A percentile compares a stretch with the other conserved stretches of the same genome.
Conservation (phyloP, 2,113 vertebrate species). For the Limnothrissa miodon region DNA sequence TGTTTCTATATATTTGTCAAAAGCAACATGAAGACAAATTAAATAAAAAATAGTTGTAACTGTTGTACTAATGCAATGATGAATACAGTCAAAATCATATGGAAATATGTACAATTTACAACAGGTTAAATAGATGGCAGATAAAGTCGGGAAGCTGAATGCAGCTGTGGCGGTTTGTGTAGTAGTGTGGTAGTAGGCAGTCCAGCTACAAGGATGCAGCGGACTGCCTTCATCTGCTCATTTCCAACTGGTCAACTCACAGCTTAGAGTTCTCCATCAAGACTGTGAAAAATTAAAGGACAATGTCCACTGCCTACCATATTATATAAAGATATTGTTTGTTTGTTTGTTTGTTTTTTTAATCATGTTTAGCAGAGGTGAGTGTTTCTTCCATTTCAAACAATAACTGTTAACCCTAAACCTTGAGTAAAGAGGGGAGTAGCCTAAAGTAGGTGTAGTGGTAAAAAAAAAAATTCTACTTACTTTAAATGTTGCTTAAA, state of each 20-base stretch:
- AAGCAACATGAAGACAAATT: not conserved
- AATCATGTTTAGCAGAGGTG: no score
- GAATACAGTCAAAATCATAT: not conserved
- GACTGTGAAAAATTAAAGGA: not conserved
- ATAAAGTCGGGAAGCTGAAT: not conserved
- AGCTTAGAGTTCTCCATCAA: not conserved
- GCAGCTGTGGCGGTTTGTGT: not conserved
- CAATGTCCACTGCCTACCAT: not conserved
- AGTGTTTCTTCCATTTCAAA: no score
- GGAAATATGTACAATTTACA: not conserved
- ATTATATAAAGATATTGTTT: no score
- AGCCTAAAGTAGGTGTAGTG: no score
- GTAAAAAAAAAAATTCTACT: no score
- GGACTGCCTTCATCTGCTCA: not conserved
- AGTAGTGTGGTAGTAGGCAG: not conserved
- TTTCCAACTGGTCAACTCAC: not conserved
- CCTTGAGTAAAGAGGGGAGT: no score
- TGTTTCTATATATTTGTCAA: not conserved
- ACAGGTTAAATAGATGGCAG: not conserved
- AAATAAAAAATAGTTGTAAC: not conserved
- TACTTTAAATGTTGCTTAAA: conserved; percentile 62
- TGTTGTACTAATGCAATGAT: not conserved
- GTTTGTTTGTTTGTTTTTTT: no score
- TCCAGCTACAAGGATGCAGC: not conserved
- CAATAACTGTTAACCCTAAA: no score